Base-by-base conservation (phyloP, 2,888 invertebrate species). In the Drosophila pegasa region DNA sequence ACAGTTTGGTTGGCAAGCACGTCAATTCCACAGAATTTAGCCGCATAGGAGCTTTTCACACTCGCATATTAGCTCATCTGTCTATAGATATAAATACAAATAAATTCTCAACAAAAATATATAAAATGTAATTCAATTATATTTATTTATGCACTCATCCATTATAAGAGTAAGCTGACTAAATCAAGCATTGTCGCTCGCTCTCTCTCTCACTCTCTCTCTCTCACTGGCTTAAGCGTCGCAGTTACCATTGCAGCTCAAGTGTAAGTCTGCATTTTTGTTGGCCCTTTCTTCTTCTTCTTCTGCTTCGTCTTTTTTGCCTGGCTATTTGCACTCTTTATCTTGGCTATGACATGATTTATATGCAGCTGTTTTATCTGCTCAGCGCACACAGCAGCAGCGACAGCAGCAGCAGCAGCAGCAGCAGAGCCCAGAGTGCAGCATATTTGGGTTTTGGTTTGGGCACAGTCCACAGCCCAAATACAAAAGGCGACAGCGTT, bases 281-380 rank as follows among this genome's bases (percentile, higher is more conserved):
- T 61, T 55, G 40, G 37, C 22, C 35, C 56, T 47, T 40, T 33
- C 37, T 22, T 33, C 41, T 27, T 61, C 51, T 38, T 33, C 35
- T 12, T 29, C 29, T 38, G 5, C 22, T 37, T 33, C 43, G 43
- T 25, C 33, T 14, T 45, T 52, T 43, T 56, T 66, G 38, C 18
- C 55, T 54, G 70, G 60, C 58, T 73, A 76, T 85, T 83, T 80
- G 79, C 71, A 71, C 65, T 79, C 81, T 80, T 80, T 83, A 77
- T 84, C 83, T 85, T 68, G 79, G 77, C 72, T 71, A 68, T 75
- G 85, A 78, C 83, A 84, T 83, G 86, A 83, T 83, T 85, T 79
- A 81, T 80, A 70, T 80, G 79, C 74, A 78, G 65, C 72, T 71
- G 76, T 63, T 71, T 80, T 80, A 83, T 81, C 87, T 85, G 54